Evolutionary conservation across 2,113 vertebrate species (phyloP).

Genomic region (Cichladusa arquata): DNA sequence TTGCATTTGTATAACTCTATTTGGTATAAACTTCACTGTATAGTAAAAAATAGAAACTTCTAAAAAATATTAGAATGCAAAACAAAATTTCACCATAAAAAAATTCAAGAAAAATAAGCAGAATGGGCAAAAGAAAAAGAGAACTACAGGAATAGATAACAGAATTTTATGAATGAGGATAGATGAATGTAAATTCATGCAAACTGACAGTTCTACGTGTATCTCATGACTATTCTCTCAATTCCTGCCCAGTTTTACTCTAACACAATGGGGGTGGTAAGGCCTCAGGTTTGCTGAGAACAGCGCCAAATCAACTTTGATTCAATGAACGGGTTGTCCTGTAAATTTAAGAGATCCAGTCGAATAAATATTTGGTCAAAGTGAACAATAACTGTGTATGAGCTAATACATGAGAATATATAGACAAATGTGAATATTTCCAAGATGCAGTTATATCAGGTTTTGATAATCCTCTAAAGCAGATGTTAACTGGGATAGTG

Average conservation of each 20-base stretch:
- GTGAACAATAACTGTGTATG: background rate
- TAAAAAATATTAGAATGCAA: background rate
- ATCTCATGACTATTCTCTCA: background rate
- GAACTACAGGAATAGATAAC: background rate
- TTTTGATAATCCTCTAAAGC: background rate
- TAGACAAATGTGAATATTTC: background rate
- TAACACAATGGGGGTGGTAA: background rate
- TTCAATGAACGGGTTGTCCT: background rate
- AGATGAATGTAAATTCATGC: background rate
- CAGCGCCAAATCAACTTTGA: accelerated
- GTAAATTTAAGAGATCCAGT: background rate
- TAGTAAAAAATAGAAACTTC: background rate
- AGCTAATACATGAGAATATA: background rate
- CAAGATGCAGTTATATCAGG: background rate
- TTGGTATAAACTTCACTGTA: background rate
- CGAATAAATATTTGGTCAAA: background rate
- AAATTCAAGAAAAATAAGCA: accelerated
- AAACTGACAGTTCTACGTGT: background rate
- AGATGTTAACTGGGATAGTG: background rate
- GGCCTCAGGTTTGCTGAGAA: background rate
- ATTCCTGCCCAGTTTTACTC: background rate
- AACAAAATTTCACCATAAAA: background rate
- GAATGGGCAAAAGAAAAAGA: background rate
- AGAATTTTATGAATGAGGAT: background rate
- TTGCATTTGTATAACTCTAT: background rate